A percentile compares a stretch with the other conserved stretches of the same genome.
Evolutionary conservation across 2,797 vertebrate species (phyloP).

Genomic region (Phoxinus dragarum): DNA sequence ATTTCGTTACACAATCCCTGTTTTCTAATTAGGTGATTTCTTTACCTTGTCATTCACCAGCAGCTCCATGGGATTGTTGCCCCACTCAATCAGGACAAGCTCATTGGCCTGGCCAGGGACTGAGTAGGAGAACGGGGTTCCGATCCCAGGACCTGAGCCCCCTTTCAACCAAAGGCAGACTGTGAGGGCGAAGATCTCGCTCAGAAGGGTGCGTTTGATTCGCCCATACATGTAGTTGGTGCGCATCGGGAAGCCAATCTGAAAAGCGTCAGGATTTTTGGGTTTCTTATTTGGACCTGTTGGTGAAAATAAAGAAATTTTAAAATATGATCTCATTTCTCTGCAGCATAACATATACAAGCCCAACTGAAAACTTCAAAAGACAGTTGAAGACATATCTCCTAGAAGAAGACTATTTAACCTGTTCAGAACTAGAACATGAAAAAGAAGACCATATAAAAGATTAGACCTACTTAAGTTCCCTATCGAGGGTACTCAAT

Average conservation of each 20-base stretch:
- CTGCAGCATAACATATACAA: background rate
- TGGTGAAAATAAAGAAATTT: background rate
- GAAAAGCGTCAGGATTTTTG: constrained; percentile 78
- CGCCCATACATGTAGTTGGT: constrained; percentile 86
- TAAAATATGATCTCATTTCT: background rate
- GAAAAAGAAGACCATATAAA: background rate
- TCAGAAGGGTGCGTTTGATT: constrained; percentile 78
- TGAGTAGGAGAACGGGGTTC: constrained; percentile 87
- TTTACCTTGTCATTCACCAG: constrained; percentile 83
- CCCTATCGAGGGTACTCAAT: background rate
- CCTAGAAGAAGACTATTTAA: background rate
- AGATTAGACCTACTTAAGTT: background rate
- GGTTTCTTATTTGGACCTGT: constrained; percentile 73
- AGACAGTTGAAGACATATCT: background rate
- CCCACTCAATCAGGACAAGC: constrained; percentile 87
- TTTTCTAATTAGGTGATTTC: background rate
- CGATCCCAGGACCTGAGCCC: constrained; percentile 77
- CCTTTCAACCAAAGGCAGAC: constrained; percentile 84
- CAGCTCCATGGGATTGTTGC: constrained; percentile 85
- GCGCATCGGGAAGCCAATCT: constrained; percentile 85
- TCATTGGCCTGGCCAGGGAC: constrained; percentile 86
- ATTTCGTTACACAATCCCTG: background rate
- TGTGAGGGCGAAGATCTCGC: constrained; percentile 84
- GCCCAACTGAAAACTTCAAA: background rate
- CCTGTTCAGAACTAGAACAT: background rate